Evolutionary conservation across 2,888 invertebrate genomes (phyloP).

Genomic region (Ophraella communa): DNA sequence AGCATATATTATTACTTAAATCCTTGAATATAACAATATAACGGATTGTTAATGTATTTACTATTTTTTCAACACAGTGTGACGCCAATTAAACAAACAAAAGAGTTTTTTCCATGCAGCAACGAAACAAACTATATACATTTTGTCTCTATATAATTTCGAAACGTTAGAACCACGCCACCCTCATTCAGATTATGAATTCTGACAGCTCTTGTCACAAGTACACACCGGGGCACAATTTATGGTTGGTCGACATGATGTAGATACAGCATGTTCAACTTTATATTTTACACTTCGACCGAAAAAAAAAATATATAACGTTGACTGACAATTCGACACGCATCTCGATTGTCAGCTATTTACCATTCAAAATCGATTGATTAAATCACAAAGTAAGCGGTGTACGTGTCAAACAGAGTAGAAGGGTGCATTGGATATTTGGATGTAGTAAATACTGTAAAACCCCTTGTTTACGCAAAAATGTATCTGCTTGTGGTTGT

Average conservation of each 20-base stretch:
- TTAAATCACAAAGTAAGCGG: conserved; percentile 3
- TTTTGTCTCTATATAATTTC: neutral
- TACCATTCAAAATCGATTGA: conserved; percentile 19
- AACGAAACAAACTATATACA: neutral
- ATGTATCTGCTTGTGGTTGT: neutral
- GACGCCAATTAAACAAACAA: conserved; percentile 1
- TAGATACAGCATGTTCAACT: conserved; percentile 29
- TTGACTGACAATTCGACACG: neutral
- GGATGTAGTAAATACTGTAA: neutral
- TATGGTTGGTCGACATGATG: conserved; percentile 21
- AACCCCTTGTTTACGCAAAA: neutral
- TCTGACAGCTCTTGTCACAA: conserved; percentile 18
- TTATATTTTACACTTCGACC: conserved; percentile 23
- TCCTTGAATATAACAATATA: neutral
- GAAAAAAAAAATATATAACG: conserved; percentile 2
- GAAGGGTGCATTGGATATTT: conserved; percentile 6
- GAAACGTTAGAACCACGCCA: neutral
- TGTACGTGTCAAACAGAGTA: conserved; percentile 12
- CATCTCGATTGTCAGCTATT: conserved; percentile 8
- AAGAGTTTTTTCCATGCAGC: neutral
- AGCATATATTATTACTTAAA: too few relatives aligned
- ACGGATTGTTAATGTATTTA: neutral
- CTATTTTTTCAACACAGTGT: neutral
- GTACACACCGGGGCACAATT: conserved; percentile 17
- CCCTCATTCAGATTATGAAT: conserved; percentile 14